A percentile compares a stretch with the other conserved stretches of the same genome.
phyloP scores from a whole-genome alignment of 2,888 invertebrate species.

The Volucella bombylans region DNA sequence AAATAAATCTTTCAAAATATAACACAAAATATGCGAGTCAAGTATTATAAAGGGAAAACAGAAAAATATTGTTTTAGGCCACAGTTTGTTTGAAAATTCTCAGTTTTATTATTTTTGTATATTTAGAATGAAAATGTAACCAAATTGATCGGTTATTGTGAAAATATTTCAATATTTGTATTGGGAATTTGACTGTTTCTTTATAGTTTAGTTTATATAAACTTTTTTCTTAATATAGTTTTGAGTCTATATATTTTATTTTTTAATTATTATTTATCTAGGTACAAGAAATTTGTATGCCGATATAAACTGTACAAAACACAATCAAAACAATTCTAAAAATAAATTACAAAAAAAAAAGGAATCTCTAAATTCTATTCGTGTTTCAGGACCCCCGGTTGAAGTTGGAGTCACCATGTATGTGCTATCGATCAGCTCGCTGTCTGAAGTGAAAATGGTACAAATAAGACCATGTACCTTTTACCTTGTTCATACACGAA shows the following conservation, averaged over 20 bases:
- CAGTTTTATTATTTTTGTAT: slow-evolving; percentile 6
- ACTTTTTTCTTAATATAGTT: slow-evolving; percentile 1
- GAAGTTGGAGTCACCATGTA: slow-evolving; percentile 99
- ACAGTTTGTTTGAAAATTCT: slow-evolving; percentile 22
- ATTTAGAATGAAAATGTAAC: slow-evolving; percentile 41
- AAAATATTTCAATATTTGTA: slow-evolving; percentile 15
- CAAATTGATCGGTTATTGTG: slow-evolving; percentile 24
- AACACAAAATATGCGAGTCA: slow-evolving; percentile 34
- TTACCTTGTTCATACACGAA: slow-evolving; percentile 72
- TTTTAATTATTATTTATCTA: slow-evolving; percentile 6
- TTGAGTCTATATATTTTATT: not conserved
- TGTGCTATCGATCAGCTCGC: slow-evolving; percentile 98
- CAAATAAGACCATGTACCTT: slow-evolving; percentile 82
- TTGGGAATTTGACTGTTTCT: slow-evolving; percentile 22
- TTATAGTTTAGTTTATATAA: slow-evolving; percentile 9
- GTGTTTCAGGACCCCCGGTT: slow-evolving; percentile 96
- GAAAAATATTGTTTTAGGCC: slow-evolving; percentile 18
- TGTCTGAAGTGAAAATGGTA: slow-evolving; percentile 99
- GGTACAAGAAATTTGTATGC: slow-evolving; percentile 37
- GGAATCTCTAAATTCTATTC: slow-evolving; percentile 76
- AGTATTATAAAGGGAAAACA: slow-evolving; percentile 28
- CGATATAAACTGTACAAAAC: slow-evolving; percentile 38
- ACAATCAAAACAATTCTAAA: slow-evolving; percentile 33
- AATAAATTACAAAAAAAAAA: slow-evolving; percentile 41
- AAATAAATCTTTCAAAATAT: slow-evolving; percentile 15